These are phyloP conservation scores for Trachurus trachurus DNA, from an alignment of 2,797 vertebrate species.

Conservation along the genomic window DNA sequence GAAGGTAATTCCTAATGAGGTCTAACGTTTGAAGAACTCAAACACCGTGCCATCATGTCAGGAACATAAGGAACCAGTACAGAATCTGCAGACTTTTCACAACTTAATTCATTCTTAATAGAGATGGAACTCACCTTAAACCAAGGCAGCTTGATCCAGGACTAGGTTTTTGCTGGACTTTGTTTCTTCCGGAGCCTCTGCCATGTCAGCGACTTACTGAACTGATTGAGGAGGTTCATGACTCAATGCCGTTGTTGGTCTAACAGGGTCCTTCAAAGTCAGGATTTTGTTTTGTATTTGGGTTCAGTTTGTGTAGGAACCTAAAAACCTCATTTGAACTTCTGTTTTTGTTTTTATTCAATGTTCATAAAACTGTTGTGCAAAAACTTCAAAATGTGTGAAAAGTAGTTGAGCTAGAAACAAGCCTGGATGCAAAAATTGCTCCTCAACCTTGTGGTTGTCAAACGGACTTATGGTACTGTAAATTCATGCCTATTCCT, in stretches of 20 bases:
- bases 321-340: too few relatives aligned
- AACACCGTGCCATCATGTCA: neutral
- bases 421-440: neutral
- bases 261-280: neutral
- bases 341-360: too few relatives aligned
- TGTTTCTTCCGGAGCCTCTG: neutral
- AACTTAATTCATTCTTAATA: neutral
- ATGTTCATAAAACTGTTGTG: too few relatives aligned
- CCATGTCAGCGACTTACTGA: neutral
- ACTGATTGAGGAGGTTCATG: neutral
- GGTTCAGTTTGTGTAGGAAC: too few relatives aligned
- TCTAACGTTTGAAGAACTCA: neutral
- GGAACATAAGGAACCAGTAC: neutral
- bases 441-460: too few relatives aligned
- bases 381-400: neutral
- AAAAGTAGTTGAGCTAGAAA: neutral
- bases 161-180: neutral
- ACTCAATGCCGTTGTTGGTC: neutral
- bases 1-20: neutral
- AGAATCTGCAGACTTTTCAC: neutral
- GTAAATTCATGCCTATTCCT: neutral
- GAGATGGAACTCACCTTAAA: neutral
- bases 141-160: neutral
- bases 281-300: neutral
- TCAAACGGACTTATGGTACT: neutral